These are phyloP conservation scores for Sminthurides aquaticus DNA, from an alignment of 2,888 invertebrate genomes.

Conservation along the genomic window DNA sequence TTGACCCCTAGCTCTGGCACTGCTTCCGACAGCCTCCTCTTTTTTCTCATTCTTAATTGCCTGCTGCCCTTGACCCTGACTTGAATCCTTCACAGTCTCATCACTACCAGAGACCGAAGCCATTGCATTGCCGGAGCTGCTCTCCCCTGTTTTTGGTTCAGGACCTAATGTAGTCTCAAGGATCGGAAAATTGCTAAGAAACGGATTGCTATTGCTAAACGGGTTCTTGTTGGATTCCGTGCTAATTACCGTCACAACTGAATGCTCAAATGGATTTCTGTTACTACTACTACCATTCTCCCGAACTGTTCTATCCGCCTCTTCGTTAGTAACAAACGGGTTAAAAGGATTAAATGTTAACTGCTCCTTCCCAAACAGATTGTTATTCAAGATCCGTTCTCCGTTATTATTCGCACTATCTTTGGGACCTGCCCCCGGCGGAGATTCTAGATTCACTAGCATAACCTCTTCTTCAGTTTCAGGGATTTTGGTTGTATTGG, in stretches of 20 bases:
- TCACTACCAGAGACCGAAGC: not conserved
- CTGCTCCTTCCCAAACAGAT: conserved; percentile 5
- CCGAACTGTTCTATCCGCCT: not conserved
- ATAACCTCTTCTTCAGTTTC: conserved; percentile 2
- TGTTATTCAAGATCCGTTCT: not conserved
- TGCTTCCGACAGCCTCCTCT: not conserved
- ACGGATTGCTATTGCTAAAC: conserved; percentile 10
- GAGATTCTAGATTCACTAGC: conserved; percentile 27
- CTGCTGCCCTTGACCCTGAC: not conserved
- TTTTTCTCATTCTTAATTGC: not conserved
- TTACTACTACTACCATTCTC: not conserved
- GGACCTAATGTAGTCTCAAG: too few relatives aligned
- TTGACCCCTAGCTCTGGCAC: not conserved
- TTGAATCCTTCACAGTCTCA: too few relatives aligned
- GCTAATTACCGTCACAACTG: not conserved
- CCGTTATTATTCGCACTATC: not conserved
- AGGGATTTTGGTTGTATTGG: not conserved
- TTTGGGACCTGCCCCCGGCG: conserved; percentile 17
- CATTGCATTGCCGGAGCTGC: not conserved
- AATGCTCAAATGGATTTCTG: conserved; percentile 14
- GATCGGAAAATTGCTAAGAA: not conserved
- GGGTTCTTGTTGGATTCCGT: not conserved
- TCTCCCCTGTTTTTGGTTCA: not conserved
- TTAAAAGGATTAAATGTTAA: not conserved
- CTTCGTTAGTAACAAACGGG: conserved; percentile 1